Base-by-base conservation (phyloP, 2,888 invertebrate genomes). In the Hemaris fuciformis region DNA sequence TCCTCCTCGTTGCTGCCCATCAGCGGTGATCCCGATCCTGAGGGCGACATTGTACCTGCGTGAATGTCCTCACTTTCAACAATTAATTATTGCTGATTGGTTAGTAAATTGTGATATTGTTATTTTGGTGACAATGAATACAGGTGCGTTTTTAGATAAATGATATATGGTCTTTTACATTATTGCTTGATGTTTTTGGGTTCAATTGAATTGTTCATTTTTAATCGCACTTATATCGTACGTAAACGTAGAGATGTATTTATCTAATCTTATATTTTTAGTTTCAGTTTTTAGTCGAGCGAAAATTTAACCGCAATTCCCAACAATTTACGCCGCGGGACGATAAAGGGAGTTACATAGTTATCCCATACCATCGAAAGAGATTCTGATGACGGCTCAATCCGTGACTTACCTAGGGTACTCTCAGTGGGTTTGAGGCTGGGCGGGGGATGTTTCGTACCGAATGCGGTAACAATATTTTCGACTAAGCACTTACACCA, bases 401-500 rank as follows among this genome's bases (percentile, higher is more conserved):
- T 45, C 3, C 13, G 22, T 45, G 18, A 43, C 70, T 77, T 74
- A 90, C 93, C 93, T 25, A 93, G 69, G 0, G 91, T 85, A 42
- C 75, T 89, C 73, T 95, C 95, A 13, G 94, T 94, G 60, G 95
- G 95, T 67, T 96, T 87, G 8, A 96, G 93, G 66, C 94, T 94
- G 53, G 95, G 93, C 0, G 97, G 95, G 0, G 97, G 97, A 60
- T 94, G 91, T 74, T 95, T 96, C 0, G 98, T 98, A 71, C 95
- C 95, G 84, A 98, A 97, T 0, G 97, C 97, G 0, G 96, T 96
- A 61, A 96, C 93, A 58, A 99, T 96, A 83, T 99, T 99, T 73
- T 98, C 97, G 0, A 98, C 97, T 81, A 99, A 96, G 22, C 96
- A 95, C 77, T 96, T 96, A 83, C 98, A 98, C 88, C 97, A 97